phyloP scores from a whole-genome alignment of 2,888 invertebrate species.

The Macrosiphum euphorbiae region DNA sequence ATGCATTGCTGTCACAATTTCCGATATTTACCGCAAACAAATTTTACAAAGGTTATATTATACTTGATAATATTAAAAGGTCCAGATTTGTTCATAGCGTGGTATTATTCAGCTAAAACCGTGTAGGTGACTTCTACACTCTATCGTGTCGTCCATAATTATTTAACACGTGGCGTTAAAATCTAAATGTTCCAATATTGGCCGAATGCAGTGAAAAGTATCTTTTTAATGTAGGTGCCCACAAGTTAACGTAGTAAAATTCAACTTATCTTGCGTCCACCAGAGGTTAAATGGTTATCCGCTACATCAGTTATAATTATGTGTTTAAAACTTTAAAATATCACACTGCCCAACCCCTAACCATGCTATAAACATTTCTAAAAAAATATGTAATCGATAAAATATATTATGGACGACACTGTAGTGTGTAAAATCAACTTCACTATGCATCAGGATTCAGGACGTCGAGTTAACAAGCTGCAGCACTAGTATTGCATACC shows the following conservation, averaged over 20 bases:
- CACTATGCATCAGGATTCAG: background rate
- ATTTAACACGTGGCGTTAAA: background rate
- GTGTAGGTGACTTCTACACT: background rate
- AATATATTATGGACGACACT: background rate
- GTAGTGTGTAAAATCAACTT: background rate
- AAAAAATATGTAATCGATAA: background rate
- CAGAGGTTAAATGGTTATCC: background rate
- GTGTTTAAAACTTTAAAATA: background rate
- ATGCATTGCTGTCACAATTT: no score
- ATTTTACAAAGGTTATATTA: background rate
- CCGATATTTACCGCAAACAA: background rate
- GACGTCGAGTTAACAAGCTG: background rate
- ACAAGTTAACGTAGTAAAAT: background rate
- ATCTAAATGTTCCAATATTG: background rate
- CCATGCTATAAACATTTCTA: background rate
- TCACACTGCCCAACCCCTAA: background rate
- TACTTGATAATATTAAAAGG: no score
- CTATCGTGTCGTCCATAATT: background rate
- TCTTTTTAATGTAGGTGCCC: background rate
- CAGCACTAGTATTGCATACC: background rate
- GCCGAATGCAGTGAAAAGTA: background rate
- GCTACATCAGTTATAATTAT: background rate
- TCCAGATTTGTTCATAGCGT: no score
- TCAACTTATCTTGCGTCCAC: background rate
- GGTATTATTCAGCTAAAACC: background rate